Conservation (phyloP, 2,113 vertebrate species). For the Tachycineta bicolor region DNA sequence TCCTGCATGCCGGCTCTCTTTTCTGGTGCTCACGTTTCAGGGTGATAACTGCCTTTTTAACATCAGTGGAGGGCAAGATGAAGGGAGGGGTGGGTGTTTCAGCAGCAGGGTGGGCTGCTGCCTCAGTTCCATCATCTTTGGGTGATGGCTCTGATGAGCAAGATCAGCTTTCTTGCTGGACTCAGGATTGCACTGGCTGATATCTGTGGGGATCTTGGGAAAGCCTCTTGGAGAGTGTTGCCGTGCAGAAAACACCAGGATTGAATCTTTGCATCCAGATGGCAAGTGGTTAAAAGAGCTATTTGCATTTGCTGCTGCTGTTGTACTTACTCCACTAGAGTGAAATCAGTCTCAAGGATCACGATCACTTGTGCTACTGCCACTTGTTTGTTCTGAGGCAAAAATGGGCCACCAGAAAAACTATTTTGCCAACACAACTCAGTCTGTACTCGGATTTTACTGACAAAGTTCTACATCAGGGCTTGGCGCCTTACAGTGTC, state of each 20-base stretch:
- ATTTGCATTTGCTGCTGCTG: background rate
- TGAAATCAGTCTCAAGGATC: background rate
- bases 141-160: background rate
- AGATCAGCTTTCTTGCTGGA: background rate
- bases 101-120: background rate
- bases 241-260: background rate
- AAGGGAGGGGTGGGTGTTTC: background rate
- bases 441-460: background rate
- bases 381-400: background rate
- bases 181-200: background rate
- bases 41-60: background rate
- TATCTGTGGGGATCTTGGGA: background rate
- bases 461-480: background rate
- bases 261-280: background rate
- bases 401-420: background rate
- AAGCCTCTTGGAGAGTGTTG: background rate
- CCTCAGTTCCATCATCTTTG: fast-evolving
- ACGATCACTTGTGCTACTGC: background rate
- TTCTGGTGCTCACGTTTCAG: background rate
- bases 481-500: too few relatives aligned
- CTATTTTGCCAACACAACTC: background rate
- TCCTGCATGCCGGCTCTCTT: background rate
- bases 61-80: background rate
- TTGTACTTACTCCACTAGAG: background rate
- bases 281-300: background rate